Percentiles rank a stretch among this genome's conserved stretches.
Evolutionary conservation across 2,113 vertebrate genomes (phyloP).

Genomic region (Cryptomyrus ogoouensis): DNA sequence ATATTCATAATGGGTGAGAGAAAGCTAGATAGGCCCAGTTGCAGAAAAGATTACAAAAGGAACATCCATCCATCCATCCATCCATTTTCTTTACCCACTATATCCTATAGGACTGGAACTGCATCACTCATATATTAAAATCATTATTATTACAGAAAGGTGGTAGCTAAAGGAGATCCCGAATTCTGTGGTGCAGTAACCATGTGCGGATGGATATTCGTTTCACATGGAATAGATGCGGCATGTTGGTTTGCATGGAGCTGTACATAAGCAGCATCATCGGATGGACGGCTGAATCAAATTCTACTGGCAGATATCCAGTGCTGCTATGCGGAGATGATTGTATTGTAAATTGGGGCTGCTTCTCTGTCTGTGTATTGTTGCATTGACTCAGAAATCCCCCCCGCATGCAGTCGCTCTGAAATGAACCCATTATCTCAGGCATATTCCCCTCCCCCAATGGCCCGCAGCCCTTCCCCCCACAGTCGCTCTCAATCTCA

Average conservation of each 20-base stretch:
- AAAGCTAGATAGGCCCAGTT: neutral
- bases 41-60: neutral
- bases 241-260: neutral
- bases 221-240: neutral
- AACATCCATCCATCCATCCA: neutral
- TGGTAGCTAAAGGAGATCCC: neutral
- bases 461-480: neutral
- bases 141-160: neutral
- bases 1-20: neutral
- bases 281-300: neutral
- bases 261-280: neutral
- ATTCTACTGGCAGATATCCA: constrained; percentile 1
- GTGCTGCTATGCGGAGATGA: neutral
- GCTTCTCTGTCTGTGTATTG: neutral
- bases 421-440: constrained; percentile 12
- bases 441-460: neutral
- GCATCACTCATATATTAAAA: neutral
- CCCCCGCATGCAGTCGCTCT: neutral
- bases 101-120: neutral
- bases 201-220: neutral
- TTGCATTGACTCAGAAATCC: neutral
- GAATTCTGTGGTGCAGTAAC: neutral
- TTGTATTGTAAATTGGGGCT: neutral
- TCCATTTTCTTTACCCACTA: neutral
- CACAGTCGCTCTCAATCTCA: neutral